A percentile compares a stretch with the other conserved stretches of the same genome.
phyloP scores from a whole-genome alignment of 2,113 vertebrate genomes.

The Sitta europaea region DNA sequence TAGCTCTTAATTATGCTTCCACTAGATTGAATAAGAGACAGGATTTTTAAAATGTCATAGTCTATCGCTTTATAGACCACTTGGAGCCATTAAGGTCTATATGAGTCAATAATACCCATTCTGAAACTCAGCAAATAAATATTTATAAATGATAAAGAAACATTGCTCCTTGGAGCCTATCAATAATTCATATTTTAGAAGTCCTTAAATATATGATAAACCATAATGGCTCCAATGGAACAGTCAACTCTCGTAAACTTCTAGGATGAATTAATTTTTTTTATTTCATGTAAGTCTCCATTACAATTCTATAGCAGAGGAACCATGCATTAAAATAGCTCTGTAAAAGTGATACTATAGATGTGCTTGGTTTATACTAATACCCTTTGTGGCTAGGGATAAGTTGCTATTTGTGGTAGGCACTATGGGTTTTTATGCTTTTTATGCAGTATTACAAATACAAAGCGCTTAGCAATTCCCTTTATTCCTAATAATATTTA shows the following conservation, averaged over 20 bases:
- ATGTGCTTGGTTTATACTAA: background rate
- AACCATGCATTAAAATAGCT: background rate
- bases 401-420: background rate
- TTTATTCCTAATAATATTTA: background rate
- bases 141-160: constrained; percentile 55
- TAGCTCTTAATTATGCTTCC: background rate
- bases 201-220: constrained; percentile 59
- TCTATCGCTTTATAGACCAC: background rate
- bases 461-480: background rate
- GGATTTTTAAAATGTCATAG: background rate
- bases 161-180: constrained; percentile 50
- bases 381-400: background rate
- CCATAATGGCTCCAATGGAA: constrained; percentile 50
- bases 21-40: background rate
- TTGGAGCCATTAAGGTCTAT: background rate
- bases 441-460: background rate
- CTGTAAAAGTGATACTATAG: background rate
- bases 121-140: constrained; percentile 52
- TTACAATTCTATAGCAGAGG: background rate
- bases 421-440: background rate
- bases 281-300: background rate
- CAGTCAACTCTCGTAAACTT: constrained; percentile 44
- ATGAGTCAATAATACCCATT: background rate
- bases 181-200: constrained; percentile 63
- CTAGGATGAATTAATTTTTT: background rate